Conservation (phyloP, 2,888 invertebrate genomes). For the Phorcus lineatus region DNA sequence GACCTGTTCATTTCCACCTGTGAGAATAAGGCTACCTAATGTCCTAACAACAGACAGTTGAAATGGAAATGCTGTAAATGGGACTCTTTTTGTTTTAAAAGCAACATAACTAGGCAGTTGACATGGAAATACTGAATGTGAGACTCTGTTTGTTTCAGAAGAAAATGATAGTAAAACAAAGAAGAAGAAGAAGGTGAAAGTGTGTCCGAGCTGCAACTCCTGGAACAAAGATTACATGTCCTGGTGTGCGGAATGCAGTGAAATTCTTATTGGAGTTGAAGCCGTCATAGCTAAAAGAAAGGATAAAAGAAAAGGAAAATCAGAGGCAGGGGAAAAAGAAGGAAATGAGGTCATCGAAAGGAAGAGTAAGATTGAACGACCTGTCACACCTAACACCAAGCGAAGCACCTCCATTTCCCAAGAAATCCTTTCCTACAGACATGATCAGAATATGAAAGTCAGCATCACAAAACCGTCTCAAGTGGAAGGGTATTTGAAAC, state of each 20-base stretch:
- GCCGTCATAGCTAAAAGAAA: slow-evolving; percentile 53
- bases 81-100: too few species aligned
- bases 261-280: slow-evolving; percentile 65
- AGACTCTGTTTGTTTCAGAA: background rate
- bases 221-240: slow-evolving; percentile 67
- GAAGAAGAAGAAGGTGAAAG: slow-evolving; percentile 46
- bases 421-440: background rate
- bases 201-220: slow-evolving; percentile 65
- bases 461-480: background rate
- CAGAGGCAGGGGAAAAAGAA: background rate
- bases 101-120: too few species aligned
- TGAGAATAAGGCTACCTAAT: too few species aligned
- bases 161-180: slow-evolving; percentile 27
- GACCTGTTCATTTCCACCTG: too few species aligned
- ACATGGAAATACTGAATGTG: too few species aligned
- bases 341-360: background rate
- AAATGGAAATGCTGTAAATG: too few species aligned
- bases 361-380: background rate
- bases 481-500: background rate
- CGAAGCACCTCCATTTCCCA: background rate
- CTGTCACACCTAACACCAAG: background rate
- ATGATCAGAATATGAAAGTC: background rate
- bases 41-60: too few species aligned
- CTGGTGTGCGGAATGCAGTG: slow-evolving; percentile 69
- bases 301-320: slow-evolving; percentile 32